These are phyloP conservation scores for Chesias legatella DNA, from an alignment of 2,888 invertebrate genomes.

Conservation along the genomic window DNA sequence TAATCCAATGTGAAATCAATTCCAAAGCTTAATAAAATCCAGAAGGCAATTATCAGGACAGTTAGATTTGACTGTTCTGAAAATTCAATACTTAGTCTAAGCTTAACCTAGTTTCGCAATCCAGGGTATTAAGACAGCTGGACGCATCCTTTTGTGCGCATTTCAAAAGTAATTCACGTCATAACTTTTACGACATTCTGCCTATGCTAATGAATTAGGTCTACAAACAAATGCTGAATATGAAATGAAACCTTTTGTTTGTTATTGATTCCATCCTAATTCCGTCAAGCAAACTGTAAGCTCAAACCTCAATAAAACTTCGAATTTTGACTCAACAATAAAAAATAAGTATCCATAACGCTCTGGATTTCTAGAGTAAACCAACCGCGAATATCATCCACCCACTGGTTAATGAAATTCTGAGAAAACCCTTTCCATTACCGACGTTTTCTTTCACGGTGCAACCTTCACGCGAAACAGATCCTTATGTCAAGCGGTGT, in stretches of 20 bases:
- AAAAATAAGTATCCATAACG: slow-evolving; percentile 5
- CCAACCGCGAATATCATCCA: slow-evolving; percentile 14
- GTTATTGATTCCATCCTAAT: slow-evolving; percentile 5
- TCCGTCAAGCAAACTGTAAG: slow-evolving; percentile 7
- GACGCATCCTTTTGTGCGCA: slow-evolving; percentile 10
- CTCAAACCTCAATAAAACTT: slow-evolving; percentile 21
- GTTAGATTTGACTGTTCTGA: not conserved
- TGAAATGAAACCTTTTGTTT: not conserved
- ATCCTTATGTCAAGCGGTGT: slow-evolving; percentile 23
- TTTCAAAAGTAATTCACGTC: slow-evolving; percentile 5
- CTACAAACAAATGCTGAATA: too few relatives aligned
- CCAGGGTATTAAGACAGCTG: slow-evolving; percentile 4
- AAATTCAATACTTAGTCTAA: slow-evolving; percentile 13
- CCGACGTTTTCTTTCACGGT: slow-evolving; percentile 17
- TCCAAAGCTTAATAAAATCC: too few relatives aligned
- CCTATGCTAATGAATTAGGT: too few relatives aligned
- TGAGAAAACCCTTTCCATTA: slow-evolving; percentile 28
- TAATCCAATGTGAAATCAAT: too few relatives aligned
- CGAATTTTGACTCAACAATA: slow-evolving; percentile 12
- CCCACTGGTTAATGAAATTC: slow-evolving; percentile 24
- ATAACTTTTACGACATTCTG: not conserved
- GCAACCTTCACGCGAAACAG: slow-evolving; percentile 19
- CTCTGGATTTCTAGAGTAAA: not conserved
- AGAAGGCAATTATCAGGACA: not conserved
- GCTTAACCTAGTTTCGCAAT: slow-evolving; percentile 18